Evolutionary conservation across 2,113 vertebrate genomes (phyloP).

Genomic region (Blennius ocellaris): DNA sequence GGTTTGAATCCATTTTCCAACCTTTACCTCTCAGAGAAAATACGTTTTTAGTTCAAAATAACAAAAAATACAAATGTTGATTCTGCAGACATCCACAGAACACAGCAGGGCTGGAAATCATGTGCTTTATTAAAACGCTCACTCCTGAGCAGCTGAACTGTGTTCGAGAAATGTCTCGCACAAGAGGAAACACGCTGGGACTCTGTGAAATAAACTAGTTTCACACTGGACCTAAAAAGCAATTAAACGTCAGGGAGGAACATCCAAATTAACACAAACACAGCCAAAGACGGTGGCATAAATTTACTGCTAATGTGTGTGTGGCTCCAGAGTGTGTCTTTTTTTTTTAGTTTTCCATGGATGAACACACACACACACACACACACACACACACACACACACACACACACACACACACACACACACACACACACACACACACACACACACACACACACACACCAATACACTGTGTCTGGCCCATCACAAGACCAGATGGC

Average conservation of each 20-base stretch:
- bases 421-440: slow-evolving; percentile 20
- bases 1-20: no score
- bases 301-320: slow-evolving; percentile 23
- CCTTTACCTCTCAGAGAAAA: no score
- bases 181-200: slow-evolving; percentile 12
- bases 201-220: slow-evolving; percentile 30
- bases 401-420: slow-evolving; percentile 12
- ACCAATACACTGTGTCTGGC: slow-evolving; percentile 59
- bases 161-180: slow-evolving; percentile 16
- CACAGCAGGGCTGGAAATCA: background rate
- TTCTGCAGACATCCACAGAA: no score
- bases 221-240: slow-evolving; percentile 35
- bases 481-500: slow-evolving; percentile 79
- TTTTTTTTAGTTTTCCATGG: background rate
- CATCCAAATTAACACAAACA: slow-evolving; percentile 41
- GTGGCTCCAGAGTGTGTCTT: slow-evolving; percentile 1
- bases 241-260: slow-evolving; percentile 40
- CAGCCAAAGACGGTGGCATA: slow-evolving; percentile 31
- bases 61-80: no score
- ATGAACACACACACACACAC: slow-evolving; percentile 18
- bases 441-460: slow-evolving; percentile 38
- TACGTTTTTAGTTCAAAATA: no score
- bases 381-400: slow-evolving; percentile 21
- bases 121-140: no score
- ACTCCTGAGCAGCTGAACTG: background rate